phyloP scores from a whole-genome alignment of 2,797 vertebrate species.

The Acestrorhynchus altus region DNA sequence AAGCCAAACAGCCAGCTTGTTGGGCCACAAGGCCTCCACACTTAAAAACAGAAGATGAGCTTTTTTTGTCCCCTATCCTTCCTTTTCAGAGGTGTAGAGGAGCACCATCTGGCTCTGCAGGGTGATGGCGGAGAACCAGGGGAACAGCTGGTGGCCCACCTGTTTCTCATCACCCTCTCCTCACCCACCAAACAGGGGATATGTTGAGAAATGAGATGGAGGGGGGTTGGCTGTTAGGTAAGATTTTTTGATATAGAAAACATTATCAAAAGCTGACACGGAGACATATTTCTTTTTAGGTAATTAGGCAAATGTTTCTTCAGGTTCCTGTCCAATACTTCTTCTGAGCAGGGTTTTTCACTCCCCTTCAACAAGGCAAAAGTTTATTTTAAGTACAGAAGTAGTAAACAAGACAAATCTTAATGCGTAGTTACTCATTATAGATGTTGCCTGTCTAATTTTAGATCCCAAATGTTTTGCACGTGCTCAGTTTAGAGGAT shows the following conservation, averaged over 20 bases:
- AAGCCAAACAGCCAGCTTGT: conserved; percentile 41
- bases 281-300: background rate
- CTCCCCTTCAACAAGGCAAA: no score
- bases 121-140: conserved; percentile 55
- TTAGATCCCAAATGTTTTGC: no score
- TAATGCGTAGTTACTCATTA: no score
- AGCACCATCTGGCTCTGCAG: conserved; percentile 60
- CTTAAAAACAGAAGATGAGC: conserved; percentile 39
- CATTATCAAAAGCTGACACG: background rate
- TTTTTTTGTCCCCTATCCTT: background rate
- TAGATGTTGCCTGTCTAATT: no score
- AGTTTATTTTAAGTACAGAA: no score
- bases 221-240: background rate
- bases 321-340: background rate
- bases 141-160: conserved; percentile 67
- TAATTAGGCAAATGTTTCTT: background rate
- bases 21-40: conserved; percentile 27
- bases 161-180: conserved; percentile 38
- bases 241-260: background rate
- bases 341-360: background rate
- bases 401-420: no score
- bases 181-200: conserved; percentile 35
- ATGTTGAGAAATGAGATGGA: conserved; percentile 13
- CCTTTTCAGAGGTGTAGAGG: conserved; percentile 48
- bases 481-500: no score